Base-by-base conservation (phyloP, 2,113 vertebrate species). In the Otocyon megalotis region DNA sequence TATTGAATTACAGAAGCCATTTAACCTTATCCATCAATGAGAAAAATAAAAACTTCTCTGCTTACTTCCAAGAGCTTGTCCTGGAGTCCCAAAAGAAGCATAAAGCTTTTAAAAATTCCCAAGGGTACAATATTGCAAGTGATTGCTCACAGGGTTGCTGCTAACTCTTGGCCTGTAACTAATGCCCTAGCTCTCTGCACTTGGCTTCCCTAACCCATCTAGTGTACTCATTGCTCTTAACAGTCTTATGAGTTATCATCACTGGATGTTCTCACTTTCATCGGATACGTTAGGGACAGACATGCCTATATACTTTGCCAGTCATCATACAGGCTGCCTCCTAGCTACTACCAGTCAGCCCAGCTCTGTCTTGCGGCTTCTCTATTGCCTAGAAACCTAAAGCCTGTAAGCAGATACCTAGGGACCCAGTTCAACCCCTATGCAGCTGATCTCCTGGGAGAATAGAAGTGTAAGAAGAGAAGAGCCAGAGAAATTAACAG, bases 61-160 rank as follows among this genome's bases (percentile, higher is more conserved):
- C 17, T 43, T 88, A 80, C n/a, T 93, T 81, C 35, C 37, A 71
- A 92, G 24, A 32, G 7, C 11, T 76, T 90, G 12, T 53, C 65
- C 48, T 86, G 16, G n/a, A 91, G 16, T 85, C 48, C 24, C 48
- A 76, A 90, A 90, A 92, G 43, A 77, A 88, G 5, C n/a, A 79
- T 67, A 92, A 94, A 22, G 32, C 48, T 87, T 92, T 48, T 20
- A 56, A 48, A 89, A 92, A 69, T 69, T 69, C n/a, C 91, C 37
- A 4, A 77, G 63, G n/a, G 37, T 17, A 1, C 65, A 76, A 63
- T 50, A 95, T 3, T 20, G 11, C 32, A 80, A 85, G 10, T 26
- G 8, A 1, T 56, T 26, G 17, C 67, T 88, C 37, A 10, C 24
- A 54, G n/a, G 13, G 43, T 37, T 72, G n/a, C 54, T 69, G 7